A percentile compares a stretch with the other conserved stretches of the same genome.
Conservation (phyloP, 1,140 invertebrate species). For the Liolophura sinensis region DNA sequence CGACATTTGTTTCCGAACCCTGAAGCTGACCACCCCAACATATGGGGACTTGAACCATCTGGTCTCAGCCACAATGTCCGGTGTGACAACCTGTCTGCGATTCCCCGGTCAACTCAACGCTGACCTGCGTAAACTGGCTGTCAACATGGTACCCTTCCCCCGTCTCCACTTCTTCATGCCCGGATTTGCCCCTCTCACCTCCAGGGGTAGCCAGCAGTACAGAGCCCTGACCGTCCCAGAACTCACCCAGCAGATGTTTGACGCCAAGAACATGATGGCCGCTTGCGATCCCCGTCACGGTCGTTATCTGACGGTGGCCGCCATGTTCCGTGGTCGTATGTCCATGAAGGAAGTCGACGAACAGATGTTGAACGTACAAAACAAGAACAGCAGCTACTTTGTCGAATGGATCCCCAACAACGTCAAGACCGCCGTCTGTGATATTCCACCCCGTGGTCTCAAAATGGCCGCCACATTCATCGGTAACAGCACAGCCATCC, state of each 20-base stretch:
- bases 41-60: constrained; percentile 68
- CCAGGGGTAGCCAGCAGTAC: constrained; percentile 60
- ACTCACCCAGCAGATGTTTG: constrained; percentile 69
- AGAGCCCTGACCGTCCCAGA: constrained; percentile 61
- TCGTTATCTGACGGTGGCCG: constrained; percentile 73
- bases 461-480: constrained; percentile 87
- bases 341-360: constrained; percentile 57
- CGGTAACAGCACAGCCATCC: constrained; percentile 70
- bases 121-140: constrained; percentile 79
- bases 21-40: constrained; percentile 74
- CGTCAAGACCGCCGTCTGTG: constrained; percentile 85
- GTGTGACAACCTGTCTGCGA: constrained; percentile 77
- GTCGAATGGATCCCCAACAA: constrained; percentile 93
- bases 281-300: constrained; percentile 72
- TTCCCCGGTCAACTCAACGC: constrained; percentile 83
- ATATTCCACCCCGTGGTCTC: constrained; percentile 84
- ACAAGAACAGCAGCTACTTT: constrained; percentile 70
- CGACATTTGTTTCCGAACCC: constrained; percentile 88
- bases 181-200: constrained; percentile 71
- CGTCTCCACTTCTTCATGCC: constrained; percentile 79
- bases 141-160: constrained; percentile 74
- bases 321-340: constrained; percentile 79
- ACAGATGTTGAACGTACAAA: constrained; percentile 40
- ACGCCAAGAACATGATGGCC: constrained; percentile 74
- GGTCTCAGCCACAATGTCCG: constrained; percentile 68